These are phyloP conservation scores for Pogonus chalceus DNA, from an alignment of 1,140 invertebrate genomes.

Conservation along the genomic window DNA sequence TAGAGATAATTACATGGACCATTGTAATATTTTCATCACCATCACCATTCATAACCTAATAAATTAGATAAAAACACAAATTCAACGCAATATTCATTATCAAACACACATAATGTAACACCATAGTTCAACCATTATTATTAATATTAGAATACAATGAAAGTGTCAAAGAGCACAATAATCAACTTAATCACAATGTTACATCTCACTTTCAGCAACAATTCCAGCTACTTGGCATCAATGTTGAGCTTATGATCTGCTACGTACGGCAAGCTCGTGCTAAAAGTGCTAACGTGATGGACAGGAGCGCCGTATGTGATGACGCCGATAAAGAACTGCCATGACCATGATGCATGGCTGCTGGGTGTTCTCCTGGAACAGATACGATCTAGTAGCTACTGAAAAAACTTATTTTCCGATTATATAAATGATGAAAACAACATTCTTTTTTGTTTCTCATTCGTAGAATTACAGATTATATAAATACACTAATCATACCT, in stretches of 20 bases:
- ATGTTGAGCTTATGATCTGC: constrained; percentile 9
- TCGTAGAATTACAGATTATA: too few species aligned
- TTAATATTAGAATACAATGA: neutral
- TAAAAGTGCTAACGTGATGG: constrained; percentile 25
- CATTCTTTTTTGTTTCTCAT: too few species aligned
- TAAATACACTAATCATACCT: too few species aligned
- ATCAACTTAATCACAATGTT: constrained; percentile 6
- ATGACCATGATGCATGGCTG: constrained; percentile 68
- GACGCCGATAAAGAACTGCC: constrained; percentile 15
- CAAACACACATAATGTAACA: neutral
- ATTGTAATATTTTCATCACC: neutral
- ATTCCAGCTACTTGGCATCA: neutral
- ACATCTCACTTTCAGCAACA: constrained; percentile 7
- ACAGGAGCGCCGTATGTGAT: constrained; percentile 28
- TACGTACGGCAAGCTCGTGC: constrained; percentile 19
- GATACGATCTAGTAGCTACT: constrained; percentile 6
- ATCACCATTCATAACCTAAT: neutral
- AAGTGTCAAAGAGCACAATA: too few species aligned
- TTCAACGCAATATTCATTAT: neutral
- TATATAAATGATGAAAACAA: too few species aligned
- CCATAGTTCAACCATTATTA: neutral
- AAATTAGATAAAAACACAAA: neutral
- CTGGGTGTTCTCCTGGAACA: constrained; percentile 66
- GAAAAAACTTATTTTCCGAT: neutral
- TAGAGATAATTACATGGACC: neutral